These are phyloP conservation scores for Ernsta delagoae DNA, from an alignment of 2,888 invertebrate species.

Conservation along the genomic window DNA sequence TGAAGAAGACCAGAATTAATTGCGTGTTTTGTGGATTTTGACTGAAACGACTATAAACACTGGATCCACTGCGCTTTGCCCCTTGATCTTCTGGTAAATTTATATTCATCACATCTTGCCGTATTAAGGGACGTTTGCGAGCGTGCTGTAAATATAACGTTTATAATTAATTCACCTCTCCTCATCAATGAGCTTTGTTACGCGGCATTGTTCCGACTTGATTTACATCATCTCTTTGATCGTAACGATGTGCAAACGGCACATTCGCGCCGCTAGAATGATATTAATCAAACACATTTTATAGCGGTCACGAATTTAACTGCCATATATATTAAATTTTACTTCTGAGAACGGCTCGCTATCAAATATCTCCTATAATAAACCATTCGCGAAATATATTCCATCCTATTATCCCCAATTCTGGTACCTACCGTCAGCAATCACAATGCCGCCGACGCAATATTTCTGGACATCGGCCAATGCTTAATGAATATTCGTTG, in stretches of 20 bases:
- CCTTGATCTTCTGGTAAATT: conserved; percentile 31
- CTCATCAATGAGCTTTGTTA: conserved; percentile 53
- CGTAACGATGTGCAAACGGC: conserved; percentile 65
- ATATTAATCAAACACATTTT: conserved; percentile 80
- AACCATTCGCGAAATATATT: conserved; percentile 61
- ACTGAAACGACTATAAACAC: conserved; percentile 34
- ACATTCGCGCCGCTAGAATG: conserved; percentile 76
- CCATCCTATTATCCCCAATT: conserved; percentile 58
- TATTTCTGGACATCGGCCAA: conserved; percentile 74
- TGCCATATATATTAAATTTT: conserved; percentile 73
- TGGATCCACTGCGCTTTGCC: conserved; percentile 11
- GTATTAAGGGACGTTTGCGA: conserved; percentile 17
- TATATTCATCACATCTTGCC: conserved; percentile 31
- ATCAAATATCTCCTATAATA: conserved; percentile 82
- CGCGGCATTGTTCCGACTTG: conserved; percentile 55
- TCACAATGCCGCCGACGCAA: conserved; percentile 63
- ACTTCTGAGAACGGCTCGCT: conserved; percentile 72
- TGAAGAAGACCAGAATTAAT: conserved; percentile 34
- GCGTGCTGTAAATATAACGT: conserved; percentile 41
- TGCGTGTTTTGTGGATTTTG: conserved; percentile 23
- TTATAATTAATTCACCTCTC: conserved; percentile 59
- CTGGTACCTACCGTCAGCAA: conserved; percentile 56
- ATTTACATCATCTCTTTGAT: conserved; percentile 72
- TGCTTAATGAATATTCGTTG: conserved; percentile 68
- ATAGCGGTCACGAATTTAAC: conserved; percentile 77